Evolutionary conservation across 2,797 vertebrate species (phyloP).

Genomic region (Vespertilio murinus): DNA sequence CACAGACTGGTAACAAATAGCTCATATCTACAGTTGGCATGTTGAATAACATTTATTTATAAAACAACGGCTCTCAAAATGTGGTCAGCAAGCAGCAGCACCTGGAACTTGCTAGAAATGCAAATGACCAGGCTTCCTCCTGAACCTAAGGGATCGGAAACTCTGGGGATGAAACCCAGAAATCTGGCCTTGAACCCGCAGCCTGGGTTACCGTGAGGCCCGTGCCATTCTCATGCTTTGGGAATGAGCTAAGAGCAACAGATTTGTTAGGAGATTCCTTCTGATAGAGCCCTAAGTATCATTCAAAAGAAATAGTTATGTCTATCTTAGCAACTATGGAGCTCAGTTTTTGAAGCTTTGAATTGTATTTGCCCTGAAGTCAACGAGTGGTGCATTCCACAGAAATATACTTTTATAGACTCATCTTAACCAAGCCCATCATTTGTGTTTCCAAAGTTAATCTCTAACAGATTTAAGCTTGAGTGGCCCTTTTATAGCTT

Average conservation of each 20-base stretch:
- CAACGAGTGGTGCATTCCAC: not conserved
- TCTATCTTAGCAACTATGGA: not conserved
- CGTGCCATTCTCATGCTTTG: too few species aligned
- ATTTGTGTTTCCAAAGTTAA: not conserved
- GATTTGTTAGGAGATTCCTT: not conserved
- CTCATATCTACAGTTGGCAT: not conserved
- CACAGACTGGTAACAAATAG: not conserved
- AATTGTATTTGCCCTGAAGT: not conserved
- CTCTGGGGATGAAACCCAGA: not conserved
- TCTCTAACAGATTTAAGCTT: slow-evolving; percentile 18
- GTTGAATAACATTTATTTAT: not conserved
- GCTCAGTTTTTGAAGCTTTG: not conserved
- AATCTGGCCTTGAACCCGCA: not conserved
- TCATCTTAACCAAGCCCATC: not conserved
- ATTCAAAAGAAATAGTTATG: not conserved
- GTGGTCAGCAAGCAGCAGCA: not conserved
- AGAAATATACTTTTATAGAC: not conserved
- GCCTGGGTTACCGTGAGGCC: not conserved
- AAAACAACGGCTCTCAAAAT: not conserved
- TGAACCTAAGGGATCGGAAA: not conserved
- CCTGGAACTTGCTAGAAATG: not conserved
- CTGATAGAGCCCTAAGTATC: not conserved
- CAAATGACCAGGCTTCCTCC: not conserved
- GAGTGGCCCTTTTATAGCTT: not conserved
- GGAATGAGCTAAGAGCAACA: not conserved